phyloP scores from a whole-genome alignment of 2,888 invertebrate genomes.

The Calliopum simillimum region DNA sequence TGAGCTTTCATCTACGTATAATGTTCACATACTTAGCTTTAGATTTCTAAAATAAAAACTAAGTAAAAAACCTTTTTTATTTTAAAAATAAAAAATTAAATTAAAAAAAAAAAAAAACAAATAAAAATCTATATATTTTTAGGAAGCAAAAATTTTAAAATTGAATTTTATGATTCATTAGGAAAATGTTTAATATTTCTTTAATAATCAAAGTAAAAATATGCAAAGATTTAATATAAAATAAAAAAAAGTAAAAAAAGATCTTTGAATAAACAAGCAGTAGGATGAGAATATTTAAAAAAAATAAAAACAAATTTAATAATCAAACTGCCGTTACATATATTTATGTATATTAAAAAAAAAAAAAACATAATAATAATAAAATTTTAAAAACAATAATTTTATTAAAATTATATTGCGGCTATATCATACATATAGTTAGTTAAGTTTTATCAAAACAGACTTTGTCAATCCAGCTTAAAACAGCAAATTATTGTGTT shows the following conservation, averaged over 20 bases:
- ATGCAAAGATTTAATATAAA: background rate
- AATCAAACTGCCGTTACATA: no score
- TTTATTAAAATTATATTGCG: background rate
- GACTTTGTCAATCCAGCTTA: background rate
- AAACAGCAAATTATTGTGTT: no score
- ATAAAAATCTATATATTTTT: constrained; percentile 34
- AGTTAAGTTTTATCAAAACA: background rate
- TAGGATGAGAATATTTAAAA: no score
- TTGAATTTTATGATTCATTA: constrained; percentile 4
- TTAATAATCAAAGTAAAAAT: background rate
- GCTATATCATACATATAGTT: background rate
- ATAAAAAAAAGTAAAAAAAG: background rate
- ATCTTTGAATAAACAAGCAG: no score
- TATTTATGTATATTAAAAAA: no score
- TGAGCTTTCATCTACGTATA: background rate
- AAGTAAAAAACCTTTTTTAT: constrained; percentile 38
- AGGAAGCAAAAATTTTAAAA: constrained; percentile 14
- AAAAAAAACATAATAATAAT: no score
- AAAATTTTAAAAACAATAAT: background rate
- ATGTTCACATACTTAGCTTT: constrained; percentile 13
- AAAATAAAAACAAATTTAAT: no score
- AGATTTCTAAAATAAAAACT: constrained; percentile 32
- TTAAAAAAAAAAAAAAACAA: constrained; percentile 24
- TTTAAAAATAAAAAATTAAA: constrained; percentile 43
- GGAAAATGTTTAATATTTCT: background rate